Percentiles rank a stretch among this genome's conserved stretches.
phyloP scores from a whole-genome alignment of 1,140 invertebrate genomes.

The Drosophila melanogaster region Release_6_plus_ISO1_MT NC_004354.4:7741501-7742000 shows the following conservation, averaged over 20 bases:
- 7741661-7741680: constrained; percentile 1
- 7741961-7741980: constrained; percentile 25
- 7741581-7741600: constrained; percentile 26
- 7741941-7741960: neutral
- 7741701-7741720: constrained; percentile 5
- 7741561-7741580: constrained; percentile 24
- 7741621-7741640: constrained; percentile 16
- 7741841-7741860: too few species aligned
- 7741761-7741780: too few species aligned
- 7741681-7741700: neutral
- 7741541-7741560: constrained; percentile 19
- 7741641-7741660: constrained; percentile 42
- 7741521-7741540: constrained; percentile 47
- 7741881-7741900: neutral
- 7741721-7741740: neutral
- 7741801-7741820: too few species aligned
- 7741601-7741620: constrained; percentile 20
- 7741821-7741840: too few species aligned
- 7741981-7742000: constrained; percentile 30
- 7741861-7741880: too few species aligned
- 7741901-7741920: neutral
- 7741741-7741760: neutral
- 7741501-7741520: constrained; percentile 25
- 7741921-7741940: neutral
- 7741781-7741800: too few species aligned